Evolutionary conservation across 2,888 invertebrate genomes (phyloP).

Genomic region (Zootermopsis nevadensis): DNA sequence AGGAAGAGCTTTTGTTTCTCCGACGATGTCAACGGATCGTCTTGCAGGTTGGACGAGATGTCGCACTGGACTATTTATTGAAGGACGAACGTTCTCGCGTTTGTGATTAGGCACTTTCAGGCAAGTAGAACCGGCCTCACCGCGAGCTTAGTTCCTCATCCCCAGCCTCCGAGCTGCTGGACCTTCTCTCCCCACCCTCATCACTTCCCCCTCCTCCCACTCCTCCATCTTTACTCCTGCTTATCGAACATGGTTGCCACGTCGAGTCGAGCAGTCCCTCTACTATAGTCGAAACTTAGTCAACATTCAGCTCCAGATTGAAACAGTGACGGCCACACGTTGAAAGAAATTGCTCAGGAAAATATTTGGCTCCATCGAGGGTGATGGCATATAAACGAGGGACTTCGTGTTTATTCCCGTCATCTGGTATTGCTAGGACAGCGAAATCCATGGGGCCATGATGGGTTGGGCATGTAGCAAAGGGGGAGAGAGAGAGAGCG

Average conservation of each 20-base stretch:
- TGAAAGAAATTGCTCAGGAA: too few relatives aligned
- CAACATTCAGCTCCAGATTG: constrained; percentile 1
- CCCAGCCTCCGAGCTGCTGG: constrained; percentile 36
- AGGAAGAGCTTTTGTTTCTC: too few relatives aligned
- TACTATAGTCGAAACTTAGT: constrained; percentile 21
- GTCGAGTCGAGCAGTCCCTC: constrained; percentile 3
- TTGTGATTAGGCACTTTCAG: constrained; percentile 35
- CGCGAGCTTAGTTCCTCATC: constrained; percentile 15
- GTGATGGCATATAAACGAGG: too few relatives aligned
- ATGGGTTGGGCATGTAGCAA: too few relatives aligned
- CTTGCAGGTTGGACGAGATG: too few relatives aligned
- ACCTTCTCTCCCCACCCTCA: constrained; percentile 45
- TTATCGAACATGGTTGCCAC: constrained; percentile 48
- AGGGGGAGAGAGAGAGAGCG: too few relatives aligned
- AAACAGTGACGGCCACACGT: neutral
- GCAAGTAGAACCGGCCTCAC: neutral
- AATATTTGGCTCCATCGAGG: too few relatives aligned
- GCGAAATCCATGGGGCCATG: too few relatives aligned
- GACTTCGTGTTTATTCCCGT: too few relatives aligned
- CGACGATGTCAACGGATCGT: too few relatives aligned
- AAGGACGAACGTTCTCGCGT: neutral
- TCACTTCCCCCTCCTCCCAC: constrained; percentile 39
- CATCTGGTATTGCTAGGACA: too few relatives aligned
- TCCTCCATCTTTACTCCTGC: constrained; percentile 44
- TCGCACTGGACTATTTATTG: neutral